phyloP scores from a whole-genome alignment of 2,888 invertebrate species.

The Orchestes rusci region DNA sequence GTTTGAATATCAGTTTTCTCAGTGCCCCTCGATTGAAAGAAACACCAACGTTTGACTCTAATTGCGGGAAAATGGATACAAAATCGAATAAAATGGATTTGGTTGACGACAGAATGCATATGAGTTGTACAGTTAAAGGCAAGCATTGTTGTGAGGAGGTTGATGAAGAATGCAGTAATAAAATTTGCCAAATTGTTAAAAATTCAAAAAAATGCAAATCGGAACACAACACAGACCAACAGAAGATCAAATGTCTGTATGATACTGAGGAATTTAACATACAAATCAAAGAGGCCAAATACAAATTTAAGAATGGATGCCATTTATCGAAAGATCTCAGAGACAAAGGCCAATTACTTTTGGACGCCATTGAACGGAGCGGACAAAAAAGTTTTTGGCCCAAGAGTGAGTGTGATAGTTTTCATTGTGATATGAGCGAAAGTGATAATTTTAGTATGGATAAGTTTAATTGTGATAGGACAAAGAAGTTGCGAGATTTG shows the following conservation, averaged over 20 bases:
- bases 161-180: slow-evolving; percentile 48
- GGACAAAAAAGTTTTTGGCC: slow-evolving; percentile 26
- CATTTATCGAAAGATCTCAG: slow-evolving; percentile 39
- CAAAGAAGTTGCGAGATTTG: slow-evolving; percentile 28
- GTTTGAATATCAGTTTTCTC: slow-evolving; percentile 56
- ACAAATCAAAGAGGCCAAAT: slow-evolving; percentile 20
- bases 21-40: slow-evolving; percentile 69
- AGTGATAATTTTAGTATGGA: slow-evolving; percentile 44
- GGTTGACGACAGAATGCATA: slow-evolving; percentile 63
- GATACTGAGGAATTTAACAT: slow-evolving; percentile 13
- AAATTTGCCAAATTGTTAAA: slow-evolving; percentile 20
- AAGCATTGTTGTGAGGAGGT: slow-evolving; percentile 66
- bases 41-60: too few species aligned
- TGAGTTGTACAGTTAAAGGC: slow-evolving; percentile 61
- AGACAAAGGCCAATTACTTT: slow-evolving; percentile 39
- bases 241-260: too few species aligned
- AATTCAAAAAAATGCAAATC: slow-evolving; percentile 5
- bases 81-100: slow-evolving; percentile 35
- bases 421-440: slow-evolving; percentile 39
- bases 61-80: slow-evolving; percentile 26
- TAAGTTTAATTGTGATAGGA: slow-evolving; percentile 41
- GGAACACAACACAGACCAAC: background rate
- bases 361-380: slow-evolving; percentile 42
- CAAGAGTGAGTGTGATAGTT: slow-evolving; percentile 38
- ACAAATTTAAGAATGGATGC: slow-evolving; percentile 22